Conservation (phyloP, 1,140 invertebrate genomes). For the Drosophila gunungcola region DNA sequence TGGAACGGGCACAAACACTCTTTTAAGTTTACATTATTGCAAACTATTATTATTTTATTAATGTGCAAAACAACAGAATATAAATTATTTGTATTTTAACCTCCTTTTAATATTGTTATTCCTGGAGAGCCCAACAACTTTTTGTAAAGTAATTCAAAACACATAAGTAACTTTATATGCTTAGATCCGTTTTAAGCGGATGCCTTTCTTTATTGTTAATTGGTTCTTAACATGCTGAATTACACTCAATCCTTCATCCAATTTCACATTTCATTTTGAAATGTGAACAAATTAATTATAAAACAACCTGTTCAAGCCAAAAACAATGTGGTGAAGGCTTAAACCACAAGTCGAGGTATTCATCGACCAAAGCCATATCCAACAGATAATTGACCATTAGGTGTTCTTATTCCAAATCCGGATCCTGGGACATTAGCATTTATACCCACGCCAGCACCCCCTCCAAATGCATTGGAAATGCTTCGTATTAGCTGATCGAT, state of each 20-base stretch:
- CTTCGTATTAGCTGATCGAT: not conserved
- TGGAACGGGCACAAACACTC: no score
- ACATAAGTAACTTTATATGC: not conserved
- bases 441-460: not conserved
- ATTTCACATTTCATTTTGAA: not conserved
- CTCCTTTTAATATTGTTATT: no score
- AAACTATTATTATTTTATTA: no score
- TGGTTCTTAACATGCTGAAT: slow-evolving; percentile 31
- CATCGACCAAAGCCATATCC: slow-evolving; percentile 12
- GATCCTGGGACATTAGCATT: not conserved
- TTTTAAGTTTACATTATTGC: no score
- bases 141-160: not conserved
- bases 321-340: not conserved
- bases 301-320: not conserved
- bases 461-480: not conserved
- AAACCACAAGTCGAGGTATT: not conserved
- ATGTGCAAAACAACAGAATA: no score
- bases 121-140: no score
- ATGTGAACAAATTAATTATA: not conserved
- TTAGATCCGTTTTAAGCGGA: no score
- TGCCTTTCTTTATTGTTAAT: not conserved
- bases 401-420: slow-evolving; percentile 2
- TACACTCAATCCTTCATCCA: not conserved
- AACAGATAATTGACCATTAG: not conserved
- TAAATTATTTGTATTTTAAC: no score